phyloP scores from a whole-genome alignment of 2,113 vertebrate species.

The Dinomys branickii region DNA sequence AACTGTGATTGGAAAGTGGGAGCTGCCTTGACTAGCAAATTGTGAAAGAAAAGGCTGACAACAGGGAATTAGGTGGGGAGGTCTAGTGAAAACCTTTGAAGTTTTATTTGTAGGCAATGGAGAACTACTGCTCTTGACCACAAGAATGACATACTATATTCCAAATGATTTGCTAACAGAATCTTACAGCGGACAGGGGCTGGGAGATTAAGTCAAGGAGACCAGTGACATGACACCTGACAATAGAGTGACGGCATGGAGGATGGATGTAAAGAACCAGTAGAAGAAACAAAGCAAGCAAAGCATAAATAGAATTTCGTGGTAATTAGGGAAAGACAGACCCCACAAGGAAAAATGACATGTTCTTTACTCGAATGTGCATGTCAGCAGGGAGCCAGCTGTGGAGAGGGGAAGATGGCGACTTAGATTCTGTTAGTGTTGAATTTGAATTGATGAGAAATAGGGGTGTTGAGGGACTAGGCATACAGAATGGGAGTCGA shows the following conservation, averaged over 20 bases:
- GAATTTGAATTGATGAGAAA: not conserved
- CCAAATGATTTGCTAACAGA: conserved; percentile 18
- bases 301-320: not conserved
- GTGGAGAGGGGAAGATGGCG: not conserved
- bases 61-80: not conserved
- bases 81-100: not conserved
- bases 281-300: not conserved
- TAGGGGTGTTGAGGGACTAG: not conserved
- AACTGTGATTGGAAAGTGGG: not conserved
- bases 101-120: not conserved
- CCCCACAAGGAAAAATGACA: not conserved
- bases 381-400: not conserved
- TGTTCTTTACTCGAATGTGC: not conserved
- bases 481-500: not conserved
- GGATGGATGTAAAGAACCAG: not conserved
- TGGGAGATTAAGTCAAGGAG: not conserved
- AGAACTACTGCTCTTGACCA: not conserved
- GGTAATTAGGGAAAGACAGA: not conserved
- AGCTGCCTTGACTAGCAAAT: not conserved
- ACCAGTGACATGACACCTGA: not conserved
- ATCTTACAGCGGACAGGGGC: not conserved
- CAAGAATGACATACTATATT: not conserved
- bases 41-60: not conserved
- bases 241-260: not conserved
- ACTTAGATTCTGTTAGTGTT: not conserved